Evolutionary conservation across 2,113 vertebrate genomes (phyloP).

Genomic region (Otolemur garnettii): DNA sequence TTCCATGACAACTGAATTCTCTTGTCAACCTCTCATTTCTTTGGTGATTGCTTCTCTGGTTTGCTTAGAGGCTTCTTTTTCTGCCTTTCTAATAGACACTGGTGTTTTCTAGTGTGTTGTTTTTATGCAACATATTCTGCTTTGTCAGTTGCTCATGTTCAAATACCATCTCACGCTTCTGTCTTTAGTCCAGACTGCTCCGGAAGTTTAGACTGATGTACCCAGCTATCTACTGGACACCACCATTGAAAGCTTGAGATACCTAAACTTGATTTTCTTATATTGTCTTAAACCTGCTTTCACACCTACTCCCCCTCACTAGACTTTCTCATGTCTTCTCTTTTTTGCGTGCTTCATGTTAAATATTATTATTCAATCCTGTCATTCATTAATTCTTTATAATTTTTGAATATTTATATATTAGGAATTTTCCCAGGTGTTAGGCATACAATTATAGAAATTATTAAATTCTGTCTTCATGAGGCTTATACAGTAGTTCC

Average conservation of each 20-base stretch:
- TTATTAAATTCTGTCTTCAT: neutral
- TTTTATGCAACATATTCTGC: neutral
- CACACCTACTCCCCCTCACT: too few relatives aligned
- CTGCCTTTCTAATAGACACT: neutral
- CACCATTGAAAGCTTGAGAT: neutral
- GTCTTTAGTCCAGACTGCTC: neutral
- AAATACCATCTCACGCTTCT: neutral
- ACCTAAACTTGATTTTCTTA: neutral
- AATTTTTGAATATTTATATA: neutral
- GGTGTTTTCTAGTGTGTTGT: neutral
- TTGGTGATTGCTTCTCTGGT: neutral
- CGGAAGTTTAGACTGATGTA: neutral
- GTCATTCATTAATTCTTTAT: neutral
- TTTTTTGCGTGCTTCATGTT: neutral
- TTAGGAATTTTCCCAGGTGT: neutral
- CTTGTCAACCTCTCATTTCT: neutral
- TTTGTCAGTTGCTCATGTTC: neutral
- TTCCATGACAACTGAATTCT: neutral
- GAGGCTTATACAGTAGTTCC: neutral
- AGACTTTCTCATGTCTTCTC: neutral
- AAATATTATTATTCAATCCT: neutral
- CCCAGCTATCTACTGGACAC: fast-evolving
- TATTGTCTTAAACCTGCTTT: neutral
- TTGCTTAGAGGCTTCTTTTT: neutral
- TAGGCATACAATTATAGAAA: neutral